Evolutionary conservation across 1,140 invertebrate species (phyloP).

Genomic region (Hyposmocoma kahamanoa): DNA sequence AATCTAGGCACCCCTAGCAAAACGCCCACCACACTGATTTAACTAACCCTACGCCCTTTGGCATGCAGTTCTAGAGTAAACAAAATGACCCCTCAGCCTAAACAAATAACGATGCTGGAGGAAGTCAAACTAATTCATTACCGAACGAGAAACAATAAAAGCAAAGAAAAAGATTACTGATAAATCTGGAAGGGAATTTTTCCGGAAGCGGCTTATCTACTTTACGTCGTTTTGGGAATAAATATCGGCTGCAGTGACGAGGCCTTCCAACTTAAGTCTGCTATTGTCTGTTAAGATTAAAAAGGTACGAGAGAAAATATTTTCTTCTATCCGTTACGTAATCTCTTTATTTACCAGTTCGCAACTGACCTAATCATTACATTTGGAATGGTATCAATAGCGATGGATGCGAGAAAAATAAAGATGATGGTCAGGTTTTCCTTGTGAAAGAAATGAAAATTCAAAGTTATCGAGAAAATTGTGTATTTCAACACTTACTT

Average conservation of each 20-base stretch:
- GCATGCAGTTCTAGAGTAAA: constrained; percentile 53
- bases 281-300: constrained; percentile 52
- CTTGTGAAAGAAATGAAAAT: no score
- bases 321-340: constrained; percentile 24
- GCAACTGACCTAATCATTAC: constrained; percentile 33
- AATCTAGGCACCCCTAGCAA: constrained; percentile 44
- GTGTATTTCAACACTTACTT: no score
- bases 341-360: constrained; percentile 48
- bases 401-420: not conserved
- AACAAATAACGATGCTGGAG: constrained; percentile 44
- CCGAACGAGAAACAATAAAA: constrained; percentile 51
- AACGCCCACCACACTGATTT: constrained; percentile 55
- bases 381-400: constrained; percentile 9
- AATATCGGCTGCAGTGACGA: constrained; percentile 39
- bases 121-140: constrained; percentile 64
- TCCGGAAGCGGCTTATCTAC: constrained; percentile 41
- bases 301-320: constrained; percentile 35
- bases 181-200: constrained; percentile 53
- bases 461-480: no score
- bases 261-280: constrained; percentile 38
- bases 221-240: constrained; percentile 50
- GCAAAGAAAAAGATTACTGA: constrained; percentile 48
- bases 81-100: constrained; percentile 48
- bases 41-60: constrained; percentile 40
- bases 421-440: no score